These are phyloP conservation scores for Ormyrus nitidulus DNA, from an alignment of 2,888 invertebrate species.

Conservation along the genomic window DNA sequence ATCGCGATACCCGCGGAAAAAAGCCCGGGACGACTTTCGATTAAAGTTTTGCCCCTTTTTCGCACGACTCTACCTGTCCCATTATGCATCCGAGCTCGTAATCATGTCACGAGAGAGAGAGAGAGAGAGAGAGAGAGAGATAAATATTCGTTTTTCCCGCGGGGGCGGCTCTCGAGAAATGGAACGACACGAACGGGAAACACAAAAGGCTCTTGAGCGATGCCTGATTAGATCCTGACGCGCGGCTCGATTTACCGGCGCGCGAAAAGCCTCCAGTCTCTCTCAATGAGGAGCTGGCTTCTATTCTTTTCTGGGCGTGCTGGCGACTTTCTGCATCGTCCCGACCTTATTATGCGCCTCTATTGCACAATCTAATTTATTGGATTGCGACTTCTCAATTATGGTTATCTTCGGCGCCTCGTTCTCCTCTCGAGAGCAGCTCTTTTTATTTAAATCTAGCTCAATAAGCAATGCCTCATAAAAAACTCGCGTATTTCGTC, in stretches of 20 bases:
- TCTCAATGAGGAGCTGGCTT: background rate
- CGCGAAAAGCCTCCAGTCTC: background rate
- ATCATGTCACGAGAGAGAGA: slow-evolving; percentile 42
- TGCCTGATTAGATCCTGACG: slow-evolving; percentile 41
- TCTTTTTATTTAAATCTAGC: background rate
- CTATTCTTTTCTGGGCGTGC: too few relatives aligned
- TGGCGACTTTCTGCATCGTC: background rate
- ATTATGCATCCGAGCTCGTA: slow-evolving; percentile 46
- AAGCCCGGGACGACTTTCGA: slow-evolving; percentile 36
- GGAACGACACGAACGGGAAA: background rate
- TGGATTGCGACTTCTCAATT: slow-evolving; percentile 7
- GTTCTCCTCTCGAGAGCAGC: background rate
- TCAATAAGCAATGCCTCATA: background rate
- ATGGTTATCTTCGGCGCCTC: slow-evolving; percentile 4
- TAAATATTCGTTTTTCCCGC: slow-evolving; percentile 40
- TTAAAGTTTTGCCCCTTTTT: slow-evolving; percentile 43
- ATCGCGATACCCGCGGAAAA: slow-evolving; percentile 56
- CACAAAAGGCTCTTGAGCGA: slow-evolving; percentile 41
- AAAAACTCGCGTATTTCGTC: background rate
- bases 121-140: slow-evolving; percentile 5
- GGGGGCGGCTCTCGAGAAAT: slow-evolving; percentile 17
- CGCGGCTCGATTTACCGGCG: slow-evolving; percentile 31
- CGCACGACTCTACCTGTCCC: slow-evolving; percentile 9
- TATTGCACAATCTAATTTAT: slow-evolving; percentile 35
- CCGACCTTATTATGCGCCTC: background rate